A percentile compares a stretch with the other conserved stretches of the same genome.
phyloP scores from a whole-genome alignment of 2,888 invertebrate species.

The Epinotia bilunana region DNA sequence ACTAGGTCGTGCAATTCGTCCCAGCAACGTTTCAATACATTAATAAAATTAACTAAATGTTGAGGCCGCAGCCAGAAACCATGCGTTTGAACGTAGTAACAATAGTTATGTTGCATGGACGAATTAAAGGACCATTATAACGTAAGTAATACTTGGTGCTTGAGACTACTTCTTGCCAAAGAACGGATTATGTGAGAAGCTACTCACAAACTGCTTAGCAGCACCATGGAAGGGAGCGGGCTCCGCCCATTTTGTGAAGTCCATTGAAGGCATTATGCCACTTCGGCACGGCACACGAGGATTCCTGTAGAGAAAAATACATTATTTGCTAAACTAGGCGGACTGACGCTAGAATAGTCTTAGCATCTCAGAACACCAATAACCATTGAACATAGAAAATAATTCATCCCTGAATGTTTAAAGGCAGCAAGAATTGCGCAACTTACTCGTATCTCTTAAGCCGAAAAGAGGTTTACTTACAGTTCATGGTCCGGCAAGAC shows the following conservation, averaged over 20 bases:
- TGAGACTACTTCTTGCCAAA: conserved; percentile 77
- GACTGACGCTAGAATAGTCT: neutral
- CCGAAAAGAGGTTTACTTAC: conserved; percentile 84
- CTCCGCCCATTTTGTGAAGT: conserved; percentile 96
- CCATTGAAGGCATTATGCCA: conserved; percentile 93
- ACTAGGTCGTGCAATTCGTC: conserved; percentile 27
- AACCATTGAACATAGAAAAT: neutral
- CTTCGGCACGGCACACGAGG: conserved; percentile 97
- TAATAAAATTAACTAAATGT: neutral
- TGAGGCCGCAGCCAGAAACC: neutral
- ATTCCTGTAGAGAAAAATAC: conserved; percentile 86
- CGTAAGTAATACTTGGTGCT: conserved; percentile 60
- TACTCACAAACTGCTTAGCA: conserved; percentile 87
- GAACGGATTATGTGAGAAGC: conserved; percentile 82
- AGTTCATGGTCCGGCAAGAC: conserved; percentile 96
- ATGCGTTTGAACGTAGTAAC: neutral
- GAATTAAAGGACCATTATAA: conserved; percentile 56
- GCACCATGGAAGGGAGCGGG: conserved; percentile 75
- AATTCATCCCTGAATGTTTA: too few species aligned
- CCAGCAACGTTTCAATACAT: conserved; percentile 3
- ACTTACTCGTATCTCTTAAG: too few species aligned
- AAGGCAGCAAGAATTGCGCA: too few species aligned
- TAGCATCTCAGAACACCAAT: neutral
- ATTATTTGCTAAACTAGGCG: neutral
- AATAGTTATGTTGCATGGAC: conserved; percentile 44